Base-by-base conservation (phyloP, 2,888 invertebrate genomes). In the Idaea aversata region DNA sequence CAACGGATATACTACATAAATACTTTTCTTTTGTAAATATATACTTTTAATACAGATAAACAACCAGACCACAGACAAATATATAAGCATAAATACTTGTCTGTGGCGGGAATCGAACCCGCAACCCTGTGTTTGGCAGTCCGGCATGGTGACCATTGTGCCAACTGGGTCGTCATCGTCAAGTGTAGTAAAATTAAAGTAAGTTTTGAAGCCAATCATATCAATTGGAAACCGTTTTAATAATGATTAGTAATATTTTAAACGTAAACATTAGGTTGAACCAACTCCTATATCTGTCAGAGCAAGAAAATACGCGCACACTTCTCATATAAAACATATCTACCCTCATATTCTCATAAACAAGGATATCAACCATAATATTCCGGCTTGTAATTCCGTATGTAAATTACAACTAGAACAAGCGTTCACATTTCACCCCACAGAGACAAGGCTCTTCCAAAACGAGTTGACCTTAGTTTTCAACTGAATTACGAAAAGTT, bases 391-490 rank as follows among this genome's bases (percentile, higher is more conserved):
- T 91, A 88, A 92, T 91, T 92, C 88, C 84, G 85, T 88, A 92
- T 92, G 91, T 91, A 92, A 92, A 92, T 92, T 92, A 88, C 85
- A 86, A 86, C 86, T 90, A 84, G 81, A 85, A 82, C 85, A 88
- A 88, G 88, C 84, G 88, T 87, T 88, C 80, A 75, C 79, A 79
- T 85, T 83, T 84, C 84, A 87, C 88, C 88, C 88, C 84, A 84
- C 80, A 80, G 87, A 88, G 84, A 87, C 84, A 81, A 71, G 64
- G 72, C 58, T 60, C 66, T 72, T 57, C 86, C 84, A 84, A 63
- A 65, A 64, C 74, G 70, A 74, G 69, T 66, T 76, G 86, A 77
- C 67, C 85, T 71, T 47, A 47, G 63, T 70, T 69, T 67, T 66
- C 57, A 63, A 47, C 64, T 67, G 65, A 67, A 70, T 62, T 67